phyloP scores from a whole-genome alignment of 2,888 invertebrate genomes.

The Tridacna crocea region DNA sequence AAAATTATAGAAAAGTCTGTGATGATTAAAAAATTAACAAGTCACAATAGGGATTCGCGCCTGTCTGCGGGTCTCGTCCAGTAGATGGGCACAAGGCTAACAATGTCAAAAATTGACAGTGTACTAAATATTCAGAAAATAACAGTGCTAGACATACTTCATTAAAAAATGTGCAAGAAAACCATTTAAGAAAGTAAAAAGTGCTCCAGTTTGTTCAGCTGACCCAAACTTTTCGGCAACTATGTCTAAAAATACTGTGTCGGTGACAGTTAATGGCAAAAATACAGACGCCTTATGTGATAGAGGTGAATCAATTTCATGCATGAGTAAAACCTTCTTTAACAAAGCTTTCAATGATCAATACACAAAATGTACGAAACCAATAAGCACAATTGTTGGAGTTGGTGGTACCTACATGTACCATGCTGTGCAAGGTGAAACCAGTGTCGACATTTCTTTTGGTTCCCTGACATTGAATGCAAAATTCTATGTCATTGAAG shows the following conservation, averaged over 20 bases:
- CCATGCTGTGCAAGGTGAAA: slow-evolving; percentile 27
- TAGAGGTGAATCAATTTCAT: slow-evolving; percentile 31
- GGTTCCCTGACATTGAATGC: background rate
- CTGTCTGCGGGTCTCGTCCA: slow-evolving; percentile 18
- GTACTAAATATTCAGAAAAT: no score
- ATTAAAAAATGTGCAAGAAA: background rate
- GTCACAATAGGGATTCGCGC: slow-evolving; percentile 17
- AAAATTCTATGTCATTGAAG: background rate
- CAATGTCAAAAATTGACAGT: background rate
- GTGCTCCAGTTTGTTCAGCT: background rate
- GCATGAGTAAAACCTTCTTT: slow-evolving; percentile 30
- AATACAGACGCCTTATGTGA: slow-evolving; percentile 33
- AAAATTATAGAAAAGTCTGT: background rate
- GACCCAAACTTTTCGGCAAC: slow-evolving; percentile 36
- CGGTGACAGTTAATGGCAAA: slow-evolving; percentile 16
- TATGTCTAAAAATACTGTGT: slow-evolving; percentile 40
- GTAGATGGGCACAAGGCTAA: slow-evolving; percentile 29
- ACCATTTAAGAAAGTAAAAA: background rate
- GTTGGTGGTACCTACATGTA: slow-evolving; percentile 27
- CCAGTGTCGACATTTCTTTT: slow-evolving; percentile 24
- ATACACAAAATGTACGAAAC: slow-evolving; percentile 2
- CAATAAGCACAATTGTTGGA: background rate
- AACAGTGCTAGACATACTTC: background rate
- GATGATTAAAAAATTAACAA: background rate
- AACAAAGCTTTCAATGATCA: slow-evolving; percentile 15